Conservation (phyloP, 2,888 invertebrate species). For the Xanthorhoe spadicearia region DNA sequence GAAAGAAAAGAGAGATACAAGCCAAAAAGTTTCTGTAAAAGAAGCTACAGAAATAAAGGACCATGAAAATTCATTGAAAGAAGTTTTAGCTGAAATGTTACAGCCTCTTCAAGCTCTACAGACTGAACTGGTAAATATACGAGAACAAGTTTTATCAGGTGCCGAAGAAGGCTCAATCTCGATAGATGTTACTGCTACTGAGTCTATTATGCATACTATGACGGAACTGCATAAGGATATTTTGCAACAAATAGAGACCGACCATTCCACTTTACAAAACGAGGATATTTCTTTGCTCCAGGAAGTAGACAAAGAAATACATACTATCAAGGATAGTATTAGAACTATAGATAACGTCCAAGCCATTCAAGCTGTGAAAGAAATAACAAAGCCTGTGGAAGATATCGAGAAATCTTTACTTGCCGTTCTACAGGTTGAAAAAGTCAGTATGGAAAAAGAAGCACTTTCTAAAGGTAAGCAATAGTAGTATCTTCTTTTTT, state of each 20-base stretch:
- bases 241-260: slow-evolving; percentile 58
- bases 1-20: slow-evolving; percentile 50
- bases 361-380: slow-evolving; percentile 51
- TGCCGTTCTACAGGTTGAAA: slow-evolving; percentile 52
- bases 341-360: slow-evolving; percentile 60
- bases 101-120: slow-evolving; percentile 67
- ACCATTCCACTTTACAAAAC: slow-evolving; percentile 50
- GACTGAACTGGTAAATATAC: slow-evolving; percentile 61
- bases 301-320: slow-evolving; percentile 68
- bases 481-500: slow-evolving; percentile 16
- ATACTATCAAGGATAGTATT: slow-evolving; percentile 65
- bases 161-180: slow-evolving; percentile 63
- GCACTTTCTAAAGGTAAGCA: slow-evolving; percentile 60
- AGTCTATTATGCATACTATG: slow-evolving; percentile 68
- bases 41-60: slow-evolving; percentile 46
- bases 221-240: slow-evolving; percentile 70
- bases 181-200: slow-evolving; percentile 63
- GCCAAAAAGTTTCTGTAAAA: slow-evolving; percentile 39
- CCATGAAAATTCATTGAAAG: slow-evolving; percentile 56
- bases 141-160: slow-evolving; percentile 64
- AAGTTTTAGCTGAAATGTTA: slow-evolving; percentile 62
- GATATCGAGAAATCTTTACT: slow-evolving; percentile 64
- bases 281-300: slow-evolving; percentile 62
- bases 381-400: slow-evolving; percentile 60
- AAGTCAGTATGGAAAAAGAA: slow-evolving; percentile 43